phyloP scores from a whole-genome alignment of 2,888 invertebrate genomes.

The Ectobius pallidus region DNA sequence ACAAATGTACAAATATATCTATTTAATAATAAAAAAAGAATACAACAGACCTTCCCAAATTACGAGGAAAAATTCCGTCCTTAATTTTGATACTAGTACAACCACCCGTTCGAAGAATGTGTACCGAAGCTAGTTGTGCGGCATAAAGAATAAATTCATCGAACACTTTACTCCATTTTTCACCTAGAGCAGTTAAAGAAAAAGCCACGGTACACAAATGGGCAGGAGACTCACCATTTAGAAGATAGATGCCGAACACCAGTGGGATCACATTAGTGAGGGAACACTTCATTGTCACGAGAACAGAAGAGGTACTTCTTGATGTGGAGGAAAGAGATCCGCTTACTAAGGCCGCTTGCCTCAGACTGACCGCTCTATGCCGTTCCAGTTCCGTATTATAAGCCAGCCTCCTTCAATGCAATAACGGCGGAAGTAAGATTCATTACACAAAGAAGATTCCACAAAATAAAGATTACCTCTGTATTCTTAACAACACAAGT shows the following conservation, averaged over 20 bases:
- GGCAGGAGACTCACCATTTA: neutral
- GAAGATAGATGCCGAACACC: neutral
- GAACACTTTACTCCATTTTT: no score
- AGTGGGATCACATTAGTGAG: neutral
- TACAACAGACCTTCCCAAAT: no score
- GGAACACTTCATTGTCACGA: neutral
- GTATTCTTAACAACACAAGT: no score
- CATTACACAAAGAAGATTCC: neutral
- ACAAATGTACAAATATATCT: no score
- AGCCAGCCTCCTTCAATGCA: neutral
- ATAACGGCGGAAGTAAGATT: slow-evolving; percentile 3
- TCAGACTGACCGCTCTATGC: neutral
- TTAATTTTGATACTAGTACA: no score
- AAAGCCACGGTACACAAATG: no score
- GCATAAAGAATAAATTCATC: no score
- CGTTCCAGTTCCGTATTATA: slow-evolving; percentile 20
- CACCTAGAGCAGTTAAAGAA: no score
- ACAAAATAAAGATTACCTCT: neutral
- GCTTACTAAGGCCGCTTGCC: neutral
- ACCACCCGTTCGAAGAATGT: no score
- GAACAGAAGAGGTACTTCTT: neutral
- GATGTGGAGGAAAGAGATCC: neutral
- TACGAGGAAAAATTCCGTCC: no score
- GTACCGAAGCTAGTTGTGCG: no score
- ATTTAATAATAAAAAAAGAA: no score